Conservation (phyloP, 2,797 vertebrate species). For the Sebastes alutus region DNA sequence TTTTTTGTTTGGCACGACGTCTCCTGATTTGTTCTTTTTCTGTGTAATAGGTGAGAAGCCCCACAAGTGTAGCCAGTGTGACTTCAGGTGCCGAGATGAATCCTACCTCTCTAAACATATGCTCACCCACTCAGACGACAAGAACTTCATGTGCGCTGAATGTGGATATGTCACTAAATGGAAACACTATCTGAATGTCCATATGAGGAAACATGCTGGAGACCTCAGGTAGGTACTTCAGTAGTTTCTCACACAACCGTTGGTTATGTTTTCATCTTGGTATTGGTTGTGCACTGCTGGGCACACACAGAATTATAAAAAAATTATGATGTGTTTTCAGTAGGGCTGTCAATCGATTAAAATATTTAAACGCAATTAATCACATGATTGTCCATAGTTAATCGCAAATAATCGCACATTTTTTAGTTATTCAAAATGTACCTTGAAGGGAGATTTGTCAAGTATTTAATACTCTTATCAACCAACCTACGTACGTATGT, state of each 20-base stretch:
- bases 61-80: slow-evolving; percentile 92
- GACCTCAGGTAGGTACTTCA: slow-evolving; percentile 88
- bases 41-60: slow-evolving; percentile 90
- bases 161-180: slow-evolving; percentile 98
- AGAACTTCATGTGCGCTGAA: slow-evolving; percentile 97
- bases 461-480: too few species aligned
- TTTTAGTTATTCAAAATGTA: too few species aligned
- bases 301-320: not conserved
- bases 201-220: slow-evolving; percentile 97
- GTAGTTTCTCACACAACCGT: not conserved
- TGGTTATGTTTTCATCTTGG: not conserved
- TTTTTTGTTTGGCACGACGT: not conserved
- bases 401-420: rapidly evolving
- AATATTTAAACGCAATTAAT: too few species aligned
- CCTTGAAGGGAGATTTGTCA: too few species aligned
- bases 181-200: slow-evolving; percentile 97
- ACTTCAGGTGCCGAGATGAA: slow-evolving; percentile 95
- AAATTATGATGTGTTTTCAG: not conserved
- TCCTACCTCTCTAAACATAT: slow-evolving; percentile 98
- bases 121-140: slow-evolving; percentile 92
- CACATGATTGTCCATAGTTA: rapidly evolving
- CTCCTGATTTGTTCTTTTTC: not conserved
- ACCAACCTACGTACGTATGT: too few species aligned
- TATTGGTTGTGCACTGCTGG: not conserved
- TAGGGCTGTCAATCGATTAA: too few species aligned